Evolutionary conservation across 2,113 vertebrate genomes (phyloP), one percentile per base, ranked within the genome.

Genomic region (Acrocephalus kingi): DNA sequence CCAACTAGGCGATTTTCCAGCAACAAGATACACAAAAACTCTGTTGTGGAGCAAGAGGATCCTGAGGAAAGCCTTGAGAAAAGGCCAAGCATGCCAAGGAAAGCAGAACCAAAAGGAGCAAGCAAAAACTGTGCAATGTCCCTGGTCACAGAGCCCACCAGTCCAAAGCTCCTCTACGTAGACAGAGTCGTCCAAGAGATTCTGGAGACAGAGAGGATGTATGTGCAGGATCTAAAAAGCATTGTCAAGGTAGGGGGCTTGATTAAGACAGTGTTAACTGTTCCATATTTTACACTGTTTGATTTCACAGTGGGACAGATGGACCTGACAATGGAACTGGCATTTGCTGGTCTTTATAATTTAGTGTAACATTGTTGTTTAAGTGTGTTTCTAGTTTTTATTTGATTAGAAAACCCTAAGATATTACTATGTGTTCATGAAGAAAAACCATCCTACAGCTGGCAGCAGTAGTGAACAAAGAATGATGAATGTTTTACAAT

Each of bases 171-270:
- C 41, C 98, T 98, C 45, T 99, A 99, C 1, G 99, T 99, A 93
- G 99, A 99, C 94, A 96, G 99, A 96, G 99, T 99, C 1, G 99
- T 99, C 75, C 99, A 99, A 97, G 99, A 99, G 98, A 99, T 99
- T 69, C 97, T 99, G 93, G 99, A 99, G 96, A 99, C 99, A 0
- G 99, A 99, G 94, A 98, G 98, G 96, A 99, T 99, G 45, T 99
- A 99, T 0, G 99, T 99, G 68, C 99, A 99, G 90, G 99, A 99
- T 94, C 98, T 99, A 41, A 98, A 97, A 94, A 99, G 99, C 97
- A 99, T 99, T 69, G 99, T 99, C 19, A 98, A 99, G 99, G 99
- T 99, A 98, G 97, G 98, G 35, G 54, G 9, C 28, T 51, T 62
- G 24, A 16, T 78, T 88, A 78, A 49, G 37, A 43, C 39, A 10